phyloP scores from a whole-genome alignment of 1,140 invertebrate species.

The Hycleus phaleratus region DNA sequence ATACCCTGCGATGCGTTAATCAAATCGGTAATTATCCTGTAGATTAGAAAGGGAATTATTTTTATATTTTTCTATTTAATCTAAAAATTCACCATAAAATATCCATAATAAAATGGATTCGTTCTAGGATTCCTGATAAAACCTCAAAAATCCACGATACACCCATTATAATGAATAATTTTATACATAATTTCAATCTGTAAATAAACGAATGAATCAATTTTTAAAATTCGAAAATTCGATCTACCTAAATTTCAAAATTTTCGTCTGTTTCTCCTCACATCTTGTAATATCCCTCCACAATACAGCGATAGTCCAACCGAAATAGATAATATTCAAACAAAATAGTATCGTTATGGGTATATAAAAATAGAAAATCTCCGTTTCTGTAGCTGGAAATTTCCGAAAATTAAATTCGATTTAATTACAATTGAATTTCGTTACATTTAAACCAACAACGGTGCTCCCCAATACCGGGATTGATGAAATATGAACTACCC shows the following conservation, averaged over 20 bases:
- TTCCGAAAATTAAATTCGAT: not conserved
- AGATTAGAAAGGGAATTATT: constrained; percentile 22
- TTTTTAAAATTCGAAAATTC: no score
- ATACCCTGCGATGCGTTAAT: constrained; percentile 59
- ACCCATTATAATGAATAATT: constrained; percentile 64
- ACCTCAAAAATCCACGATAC: constrained; percentile 65
- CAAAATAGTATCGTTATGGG: constrained; percentile 50
- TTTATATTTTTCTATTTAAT: not conserved
- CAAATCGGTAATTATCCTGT: constrained; percentile 54
- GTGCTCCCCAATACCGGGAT: constrained; percentile 49
- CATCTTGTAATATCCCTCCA: constrained; percentile 47
- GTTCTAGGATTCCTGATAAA: constrained; percentile 40
- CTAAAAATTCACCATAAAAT: not conserved
- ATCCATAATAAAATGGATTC: constrained; percentile 2
- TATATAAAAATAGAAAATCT: constrained; percentile 58
- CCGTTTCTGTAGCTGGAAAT: constrained; percentile 45
- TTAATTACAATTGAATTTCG: not conserved
- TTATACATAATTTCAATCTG: constrained; percentile 57
- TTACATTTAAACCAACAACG: constrained; percentile 58
- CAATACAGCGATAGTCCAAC: constrained; percentile 47
- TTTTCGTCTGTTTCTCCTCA: constrained; percentile 46
- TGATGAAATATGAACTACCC: constrained; percentile 44
- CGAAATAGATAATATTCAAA: constrained; percentile 51
- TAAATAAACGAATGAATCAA: constrained; percentile 19
- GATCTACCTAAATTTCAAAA: constrained; percentile 49